Evolutionary conservation across 1,140 invertebrate species (phyloP).

Genomic region (Drosophila tristis): DNA sequence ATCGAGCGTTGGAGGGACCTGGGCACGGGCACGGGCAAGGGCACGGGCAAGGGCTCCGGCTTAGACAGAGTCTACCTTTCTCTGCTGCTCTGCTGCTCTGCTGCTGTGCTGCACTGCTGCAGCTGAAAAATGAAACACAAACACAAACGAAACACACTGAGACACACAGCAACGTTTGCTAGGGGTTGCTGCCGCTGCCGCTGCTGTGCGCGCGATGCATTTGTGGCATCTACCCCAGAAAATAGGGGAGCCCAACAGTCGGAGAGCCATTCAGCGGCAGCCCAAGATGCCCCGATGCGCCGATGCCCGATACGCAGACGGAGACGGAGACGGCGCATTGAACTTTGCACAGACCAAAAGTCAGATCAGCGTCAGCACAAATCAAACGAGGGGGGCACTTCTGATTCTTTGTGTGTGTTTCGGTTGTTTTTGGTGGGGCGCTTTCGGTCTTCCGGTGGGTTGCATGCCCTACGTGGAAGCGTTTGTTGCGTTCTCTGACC

Average conservation of each 20-base stretch:
- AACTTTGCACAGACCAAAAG: slow-evolving; percentile 72
- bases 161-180: slow-evolving; percentile 47
- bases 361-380: slow-evolving; percentile 54
- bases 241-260: slow-evolving; percentile 53
- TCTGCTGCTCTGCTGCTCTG: slow-evolving; percentile 1
- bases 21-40: slow-evolving; percentile 31
- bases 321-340: slow-evolving; percentile 55
- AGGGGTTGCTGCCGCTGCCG: slow-evolving; percentile 57
- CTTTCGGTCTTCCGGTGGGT: not conserved
- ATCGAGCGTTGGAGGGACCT: slow-evolving; percentile 29
- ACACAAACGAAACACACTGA: slow-evolving; percentile 34
- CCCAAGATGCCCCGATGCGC: not conserved
- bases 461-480: not conserved
- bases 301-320: slow-evolving; percentile 13
- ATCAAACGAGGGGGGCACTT: slow-evolving; percentile 55
- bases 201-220: slow-evolving; percentile 13
- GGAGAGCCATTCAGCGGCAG: not conserved
- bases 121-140: slow-evolving; percentile 71
- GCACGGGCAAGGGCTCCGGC: slow-evolving; percentile 47
- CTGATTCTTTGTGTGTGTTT: slow-evolving; percentile 23
- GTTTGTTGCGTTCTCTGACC: not conserved
- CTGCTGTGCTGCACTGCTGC: slow-evolving; percentile 49
- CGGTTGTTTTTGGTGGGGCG: not conserved
- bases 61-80: slow-evolving; percentile 55
- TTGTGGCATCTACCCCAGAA: slow-evolving; percentile 25